A percentile compares a stretch with the other conserved stretches of the same genome.
Evolutionary conservation across 2,888 invertebrate genomes (phyloP).

Genomic region (Lithosia quadra): DNA sequence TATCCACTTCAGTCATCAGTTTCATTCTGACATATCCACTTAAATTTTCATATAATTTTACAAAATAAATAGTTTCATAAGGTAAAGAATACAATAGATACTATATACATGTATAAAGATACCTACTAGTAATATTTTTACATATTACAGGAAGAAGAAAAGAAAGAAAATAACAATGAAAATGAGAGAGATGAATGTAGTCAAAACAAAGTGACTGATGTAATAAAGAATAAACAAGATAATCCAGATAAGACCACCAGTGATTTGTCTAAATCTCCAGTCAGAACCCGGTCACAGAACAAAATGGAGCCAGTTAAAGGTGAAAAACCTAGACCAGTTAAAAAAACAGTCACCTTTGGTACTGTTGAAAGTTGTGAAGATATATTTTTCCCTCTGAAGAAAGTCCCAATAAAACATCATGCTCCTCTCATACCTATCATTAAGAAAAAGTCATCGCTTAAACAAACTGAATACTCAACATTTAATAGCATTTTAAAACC

Average conservation of each 20-base stretch:
- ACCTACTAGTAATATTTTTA: not conserved
- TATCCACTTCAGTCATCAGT: not conserved
- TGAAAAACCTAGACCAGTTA: slow-evolving; percentile 83
- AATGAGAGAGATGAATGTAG: slow-evolving; percentile 67
- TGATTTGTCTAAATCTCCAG: slow-evolving; percentile 77
- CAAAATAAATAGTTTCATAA: not conserved
- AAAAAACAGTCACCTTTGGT: slow-evolving; percentile 89
- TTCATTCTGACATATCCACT: not conserved
- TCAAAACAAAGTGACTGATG: slow-evolving; percentile 67
- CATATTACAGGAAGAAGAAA: slow-evolving; percentile 82
- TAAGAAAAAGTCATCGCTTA: slow-evolving; percentile 87
- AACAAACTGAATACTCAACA: slow-evolving; percentile 85
- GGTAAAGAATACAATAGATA: not conserved
- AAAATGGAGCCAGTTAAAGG: slow-evolving; percentile 82
- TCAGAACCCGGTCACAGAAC: slow-evolving; percentile 82
- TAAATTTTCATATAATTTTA: no score
- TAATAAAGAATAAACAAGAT: slow-evolving; percentile 61
- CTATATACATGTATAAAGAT: not conserved
- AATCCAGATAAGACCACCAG: slow-evolving; percentile 60
- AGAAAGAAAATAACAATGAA: slow-evolving; percentile 82
- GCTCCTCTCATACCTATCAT: slow-evolving; percentile 88
- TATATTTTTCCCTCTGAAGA: slow-evolving; percentile 85
- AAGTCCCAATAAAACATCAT: slow-evolving; percentile 86
- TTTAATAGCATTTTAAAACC: slow-evolving; percentile 88
- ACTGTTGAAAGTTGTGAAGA: slow-evolving; percentile 89